phyloP scores from a whole-genome alignment of 2,888 invertebrate genomes.

The Lutraria lutraria region DNA sequence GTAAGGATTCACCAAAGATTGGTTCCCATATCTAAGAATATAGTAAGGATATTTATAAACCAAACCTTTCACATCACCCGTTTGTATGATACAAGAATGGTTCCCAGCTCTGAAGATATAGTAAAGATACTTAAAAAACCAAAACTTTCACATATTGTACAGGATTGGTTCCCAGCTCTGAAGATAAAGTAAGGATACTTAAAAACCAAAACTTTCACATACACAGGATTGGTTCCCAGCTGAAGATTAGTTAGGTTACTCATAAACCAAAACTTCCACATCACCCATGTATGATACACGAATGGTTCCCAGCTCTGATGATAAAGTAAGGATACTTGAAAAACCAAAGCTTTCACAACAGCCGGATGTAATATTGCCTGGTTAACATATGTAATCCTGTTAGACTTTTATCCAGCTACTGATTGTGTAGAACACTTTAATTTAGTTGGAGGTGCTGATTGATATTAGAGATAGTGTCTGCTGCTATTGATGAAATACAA shows the following conservation, averaged over 20 bases:
- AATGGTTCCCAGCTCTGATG: too few relatives aligned
- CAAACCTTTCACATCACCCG: background rate
- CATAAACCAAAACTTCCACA: too few relatives aligned
- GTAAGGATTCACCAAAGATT: background rate
- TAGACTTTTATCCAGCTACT: background rate
- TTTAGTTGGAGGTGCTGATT: background rate
- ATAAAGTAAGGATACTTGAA: too few relatives aligned
- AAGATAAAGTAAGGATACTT: too few relatives aligned
- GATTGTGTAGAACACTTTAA: background rate
- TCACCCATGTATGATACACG: too few relatives aligned
- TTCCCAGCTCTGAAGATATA: too few relatives aligned
- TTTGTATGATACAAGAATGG: background rate
- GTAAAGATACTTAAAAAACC: too few relatives aligned
- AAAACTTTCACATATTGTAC: too few relatives aligned
- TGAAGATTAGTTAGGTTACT: too few relatives aligned
- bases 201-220: background rate
- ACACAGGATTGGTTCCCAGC: too few relatives aligned
- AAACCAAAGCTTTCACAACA: background rate
- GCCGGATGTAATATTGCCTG: background rate
- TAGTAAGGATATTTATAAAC: background rate
- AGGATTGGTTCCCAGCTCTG: too few relatives aligned
- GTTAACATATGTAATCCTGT: background rate
- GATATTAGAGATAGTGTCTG: background rate
- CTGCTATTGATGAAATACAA: background rate
- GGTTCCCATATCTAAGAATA: too few relatives aligned